Evolutionary conservation across 2,113 vertebrate genomes (phyloP).

Genomic region (Accipiter virgatus): DNA sequence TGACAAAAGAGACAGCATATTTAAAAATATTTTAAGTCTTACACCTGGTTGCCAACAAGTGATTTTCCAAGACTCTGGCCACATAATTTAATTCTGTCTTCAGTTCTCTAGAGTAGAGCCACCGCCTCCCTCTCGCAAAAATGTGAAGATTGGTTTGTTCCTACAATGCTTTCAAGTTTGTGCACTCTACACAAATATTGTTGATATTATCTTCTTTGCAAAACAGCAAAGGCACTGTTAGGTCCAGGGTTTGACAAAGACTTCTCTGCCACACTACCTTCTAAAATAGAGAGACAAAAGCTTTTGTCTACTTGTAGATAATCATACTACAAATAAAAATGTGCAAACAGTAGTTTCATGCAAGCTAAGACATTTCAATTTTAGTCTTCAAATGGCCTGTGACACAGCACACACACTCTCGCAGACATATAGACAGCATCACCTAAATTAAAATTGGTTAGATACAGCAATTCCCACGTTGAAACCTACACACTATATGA

Average conservation of each 20-base stretch:
- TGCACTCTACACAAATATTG: not conserved
- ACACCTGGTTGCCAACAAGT: not conserved
- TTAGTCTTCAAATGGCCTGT: not conserved
- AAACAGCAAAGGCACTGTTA: not conserved
- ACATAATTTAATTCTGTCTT: not conserved
- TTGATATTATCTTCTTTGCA: not conserved
- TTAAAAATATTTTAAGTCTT: not conserved
- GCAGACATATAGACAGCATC: not conserved
- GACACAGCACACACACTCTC: rapidly evolving
- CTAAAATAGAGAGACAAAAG: not conserved
- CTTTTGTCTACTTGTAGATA: not conserved
- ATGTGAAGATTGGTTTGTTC: not conserved
- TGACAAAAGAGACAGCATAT: not conserved
- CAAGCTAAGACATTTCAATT: not conserved
- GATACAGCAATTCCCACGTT: not conserved
- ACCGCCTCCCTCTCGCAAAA: not conserved
- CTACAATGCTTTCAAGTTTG: not conserved
- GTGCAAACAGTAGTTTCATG: not conserved
- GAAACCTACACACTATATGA: not conserved
- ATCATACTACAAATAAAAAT: not conserved
- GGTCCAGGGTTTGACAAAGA: not conserved
- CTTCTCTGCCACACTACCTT: not conserved
- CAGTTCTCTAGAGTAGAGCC: not conserved
- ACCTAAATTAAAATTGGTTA: not conserved
- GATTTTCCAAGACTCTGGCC: not conserved